Base-by-base conservation (phyloP, 2,888 invertebrate species). In the Leptarthrus brevirostris region DNA sequence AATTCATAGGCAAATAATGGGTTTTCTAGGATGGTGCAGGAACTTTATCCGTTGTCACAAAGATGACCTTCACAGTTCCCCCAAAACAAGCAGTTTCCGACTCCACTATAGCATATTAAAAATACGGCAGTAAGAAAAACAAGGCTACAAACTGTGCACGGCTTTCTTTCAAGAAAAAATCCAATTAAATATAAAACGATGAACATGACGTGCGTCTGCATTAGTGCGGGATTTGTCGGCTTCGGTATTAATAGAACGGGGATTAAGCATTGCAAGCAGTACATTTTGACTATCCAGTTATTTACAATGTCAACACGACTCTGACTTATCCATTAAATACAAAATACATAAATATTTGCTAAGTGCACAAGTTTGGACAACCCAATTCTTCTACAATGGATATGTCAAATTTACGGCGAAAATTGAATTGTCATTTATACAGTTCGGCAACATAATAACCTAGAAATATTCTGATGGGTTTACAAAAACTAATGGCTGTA, bases 161-260 rank as follows among this genome's bases (percentile, higher is more conserved):
- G 98, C 84, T 95, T 98, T 81, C 96, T 88, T 83, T 98, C 97
- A 80, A 99, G 87, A 85, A 98, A 98, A 87, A 98, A 98, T 80
- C 98, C 96, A 79, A 97, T 93, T 79, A 98, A 86, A 86, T 98
- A 98, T 71, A 98, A 88, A 78, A 96, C 93, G 90, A 98, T 96
- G 85, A 98, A 98, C 93, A 98, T 95, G 76, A 97, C 96, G 86
- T 97, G 96, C 72, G 97, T 97, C 84, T 97, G 95, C 80, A 98
- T 90, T 75, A 98, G 88, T 40, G 96, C 96, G 81, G 98, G 97
- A 87, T 98, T 98, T 77, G 97, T 91, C 73, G 98, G 98, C 86
- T 98, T 98, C 79, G 98, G 98, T 85, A 98, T 97, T 78, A 98
- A 89, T 77, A 98, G 88, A 80, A 98, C 97, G 74, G 98, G 98